Percentiles rank a stretch among this genome's conserved stretches.
These are phyloP conservation scores for Protomyctophum bolini DNA, from an alignment of 2,113 vertebrate genomes.

Conservation along the genomic window DNA sequence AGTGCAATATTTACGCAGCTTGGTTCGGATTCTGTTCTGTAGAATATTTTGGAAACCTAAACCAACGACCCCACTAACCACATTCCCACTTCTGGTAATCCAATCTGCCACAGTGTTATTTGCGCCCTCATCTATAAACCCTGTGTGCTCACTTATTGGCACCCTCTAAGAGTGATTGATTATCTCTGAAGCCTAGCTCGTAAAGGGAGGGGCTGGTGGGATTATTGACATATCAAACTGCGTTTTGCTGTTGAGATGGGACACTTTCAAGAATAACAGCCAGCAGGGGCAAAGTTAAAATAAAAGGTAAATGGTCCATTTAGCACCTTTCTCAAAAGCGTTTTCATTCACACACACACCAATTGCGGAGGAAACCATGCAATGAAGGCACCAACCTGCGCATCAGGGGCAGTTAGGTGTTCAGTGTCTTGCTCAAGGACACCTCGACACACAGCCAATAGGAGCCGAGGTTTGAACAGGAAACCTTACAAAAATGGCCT, in stretches of 20 bases:
- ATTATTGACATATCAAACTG: conserved; percentile 71
- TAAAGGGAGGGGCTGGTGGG: conserved; percentile 45
- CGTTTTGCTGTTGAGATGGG: conserved; percentile 67
- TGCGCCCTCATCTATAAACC: conserved; percentile 47
- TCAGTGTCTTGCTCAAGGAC: no score
- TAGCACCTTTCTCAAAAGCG: no score
- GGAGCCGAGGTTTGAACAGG: neutral
- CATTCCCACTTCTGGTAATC: conserved; percentile 64
- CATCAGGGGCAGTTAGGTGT: neutral
- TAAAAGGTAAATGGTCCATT: neutral
- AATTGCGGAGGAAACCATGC: no score
- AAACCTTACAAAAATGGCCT: neutral
- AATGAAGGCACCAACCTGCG: no score
- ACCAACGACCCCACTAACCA: conserved; percentile 59
- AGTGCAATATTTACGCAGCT: conserved; percentile 71
- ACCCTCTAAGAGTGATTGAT: conserved; percentile 73
- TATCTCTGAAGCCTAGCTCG: conserved; percentile 45
- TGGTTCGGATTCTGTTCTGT: conserved; percentile 63
- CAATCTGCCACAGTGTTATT: conserved; percentile 62
- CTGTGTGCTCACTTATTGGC: conserved; percentile 70
- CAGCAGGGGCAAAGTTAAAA: conserved; percentile 35
- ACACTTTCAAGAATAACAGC: conserved; percentile 67
- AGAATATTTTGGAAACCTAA: conserved; percentile 64
- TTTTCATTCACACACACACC: no score
- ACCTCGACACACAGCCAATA: neutral